Percentiles rank a stretch among this genome's conserved stretches.
These are phyloP conservation scores for Gnatocerus cornutus DNA, from an alignment of 2,888 invertebrate genomes.

Conservation along the genomic window DNA sequence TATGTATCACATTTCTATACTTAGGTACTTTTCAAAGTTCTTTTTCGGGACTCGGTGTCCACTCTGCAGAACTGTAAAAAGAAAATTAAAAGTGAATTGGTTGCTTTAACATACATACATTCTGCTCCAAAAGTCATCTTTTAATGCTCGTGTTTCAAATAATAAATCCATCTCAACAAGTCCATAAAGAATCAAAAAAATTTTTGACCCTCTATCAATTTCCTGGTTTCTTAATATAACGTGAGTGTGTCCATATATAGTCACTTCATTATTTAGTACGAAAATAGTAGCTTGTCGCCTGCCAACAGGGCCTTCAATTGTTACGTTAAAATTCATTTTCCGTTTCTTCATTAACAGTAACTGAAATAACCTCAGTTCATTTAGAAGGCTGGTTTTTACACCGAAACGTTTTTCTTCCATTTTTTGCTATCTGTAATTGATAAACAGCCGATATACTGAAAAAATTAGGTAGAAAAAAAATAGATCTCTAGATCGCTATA, in stretches of 20 bases:
- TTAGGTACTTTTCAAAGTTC: not conserved
- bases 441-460: conserved; percentile 22
- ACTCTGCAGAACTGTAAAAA: conserved; percentile 9
- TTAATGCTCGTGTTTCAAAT: not conserved
- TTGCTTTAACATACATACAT: conserved; percentile 19
- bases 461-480: conserved; percentile 6
- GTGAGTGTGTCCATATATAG: not conserved
- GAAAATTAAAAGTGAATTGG: conserved; percentile 13
- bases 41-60: conserved; percentile 5
- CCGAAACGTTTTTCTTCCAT: conserved; percentile 27
- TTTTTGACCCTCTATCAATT: conserved; percentile 11
- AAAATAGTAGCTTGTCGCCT: conserved; percentile 14
- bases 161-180: not conserved
- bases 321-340: conserved; percentile 11
- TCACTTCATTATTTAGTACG: not conserved
- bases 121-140: not conserved
- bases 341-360: conserved; percentile 14
- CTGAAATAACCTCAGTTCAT: conserved; percentile 17
- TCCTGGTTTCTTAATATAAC: not conserved
- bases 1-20: not conserved
- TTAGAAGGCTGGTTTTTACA: conserved; percentile 20
- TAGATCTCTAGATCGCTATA: not conserved
- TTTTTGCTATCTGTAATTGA: conserved; percentile 24
- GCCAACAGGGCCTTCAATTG: conserved; percentile 1
- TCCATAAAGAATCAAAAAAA: conserved; percentile 5